These are phyloP conservation scores for Adela reaumurella DNA, from an alignment of 2,888 invertebrate species.

Conservation along the genomic window DNA sequence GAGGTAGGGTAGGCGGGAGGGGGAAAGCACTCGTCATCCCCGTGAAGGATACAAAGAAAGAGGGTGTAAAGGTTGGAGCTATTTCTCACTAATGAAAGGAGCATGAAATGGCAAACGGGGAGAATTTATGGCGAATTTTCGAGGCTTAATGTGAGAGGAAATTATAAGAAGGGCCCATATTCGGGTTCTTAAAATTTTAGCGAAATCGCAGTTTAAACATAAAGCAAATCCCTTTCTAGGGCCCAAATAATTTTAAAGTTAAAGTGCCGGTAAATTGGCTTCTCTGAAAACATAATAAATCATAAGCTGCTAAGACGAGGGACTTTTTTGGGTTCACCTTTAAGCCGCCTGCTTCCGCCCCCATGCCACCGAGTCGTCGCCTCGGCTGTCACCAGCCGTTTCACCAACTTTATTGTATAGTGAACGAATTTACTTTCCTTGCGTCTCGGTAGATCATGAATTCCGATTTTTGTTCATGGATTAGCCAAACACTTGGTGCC, in stretches of 20 bases:
- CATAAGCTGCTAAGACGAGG: no score
- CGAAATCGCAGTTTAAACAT: background rate
- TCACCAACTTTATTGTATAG: no score
- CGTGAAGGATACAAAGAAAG: background rate
- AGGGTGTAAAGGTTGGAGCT: background rate
- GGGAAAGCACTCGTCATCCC: background rate
- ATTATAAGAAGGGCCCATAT: background rate
- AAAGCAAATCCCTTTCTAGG: background rate
- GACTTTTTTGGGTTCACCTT: no score
- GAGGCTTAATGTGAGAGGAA: background rate
- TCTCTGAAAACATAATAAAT: background rate
- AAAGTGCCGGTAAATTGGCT: background rate
- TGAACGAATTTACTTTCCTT: no score
- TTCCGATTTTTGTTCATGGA: no score
- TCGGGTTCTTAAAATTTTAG: background rate
- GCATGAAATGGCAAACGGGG: constrained; percentile 2
- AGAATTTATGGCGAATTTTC: constrained; percentile 2
- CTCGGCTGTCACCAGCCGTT: no score
- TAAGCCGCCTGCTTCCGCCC: no score
- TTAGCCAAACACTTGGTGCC: no score
- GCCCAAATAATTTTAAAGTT: background rate
- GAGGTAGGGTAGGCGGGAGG: background rate
- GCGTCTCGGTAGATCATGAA: no score
- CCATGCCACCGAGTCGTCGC: no score
- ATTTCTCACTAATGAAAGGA: constrained; percentile 2